A percentile compares a stretch with the other conserved stretches of the same genome.
phyloP scores from a whole-genome alignment of 2,113 vertebrate species.

The Grammomys dolichurus region DNA sequence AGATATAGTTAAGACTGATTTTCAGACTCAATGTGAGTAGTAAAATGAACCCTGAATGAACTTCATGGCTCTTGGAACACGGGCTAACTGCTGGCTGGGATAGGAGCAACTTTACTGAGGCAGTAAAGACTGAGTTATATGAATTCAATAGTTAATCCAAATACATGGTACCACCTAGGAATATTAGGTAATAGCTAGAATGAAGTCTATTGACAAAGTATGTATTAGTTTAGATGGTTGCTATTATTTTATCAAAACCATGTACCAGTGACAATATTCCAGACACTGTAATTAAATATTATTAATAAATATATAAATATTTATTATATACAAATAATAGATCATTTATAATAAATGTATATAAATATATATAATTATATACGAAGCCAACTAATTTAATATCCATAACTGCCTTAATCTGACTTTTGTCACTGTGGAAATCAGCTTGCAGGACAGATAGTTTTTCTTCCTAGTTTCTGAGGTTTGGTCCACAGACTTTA shows the following conservation, averaged over 20 bases:
- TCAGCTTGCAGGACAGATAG: background rate
- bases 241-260: background rate
- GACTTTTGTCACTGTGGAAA: background rate
- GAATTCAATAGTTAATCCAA: background rate
- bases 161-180: background rate
- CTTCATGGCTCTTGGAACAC: background rate
- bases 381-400: background rate
- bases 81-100: background rate
- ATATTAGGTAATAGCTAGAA: background rate
- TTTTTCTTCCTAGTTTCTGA: background rate
- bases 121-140: background rate
- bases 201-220: background rate
- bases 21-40: background rate
- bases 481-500: background rate
- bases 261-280: background rate
- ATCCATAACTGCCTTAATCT: background rate
- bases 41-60: background rate
- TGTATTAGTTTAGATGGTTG: background rate
- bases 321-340: too few species aligned
- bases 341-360: too few species aligned
- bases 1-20: background rate
- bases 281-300: background rate
- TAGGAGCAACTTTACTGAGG: background rate
- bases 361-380: background rate
- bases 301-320: too few species aligned